A percentile compares a stretch with the other conserved stretches of the same genome.
phyloP scores from a whole-genome alignment of 2,113 vertebrate genomes.

The Etheostoma spectabile region DNA sequence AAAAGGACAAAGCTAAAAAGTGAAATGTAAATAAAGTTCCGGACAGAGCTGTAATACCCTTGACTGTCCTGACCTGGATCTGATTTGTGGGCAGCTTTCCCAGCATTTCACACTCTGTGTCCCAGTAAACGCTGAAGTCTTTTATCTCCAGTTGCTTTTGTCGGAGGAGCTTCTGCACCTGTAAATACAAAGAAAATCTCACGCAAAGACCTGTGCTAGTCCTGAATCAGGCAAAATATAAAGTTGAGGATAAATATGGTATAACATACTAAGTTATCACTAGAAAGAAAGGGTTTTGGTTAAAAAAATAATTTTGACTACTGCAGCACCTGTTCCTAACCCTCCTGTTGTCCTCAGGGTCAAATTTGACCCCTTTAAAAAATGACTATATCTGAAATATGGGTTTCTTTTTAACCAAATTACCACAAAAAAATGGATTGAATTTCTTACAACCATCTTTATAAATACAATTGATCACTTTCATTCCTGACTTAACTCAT shows the following conservation, averaged over 20 bases:
- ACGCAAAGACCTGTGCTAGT: neutral
- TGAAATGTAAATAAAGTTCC: too few species aligned
- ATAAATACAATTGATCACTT: too few species aligned
- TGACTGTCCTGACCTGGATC: slow-evolving; percentile 87
- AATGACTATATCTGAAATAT: too few species aligned
- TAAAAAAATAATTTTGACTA: neutral
- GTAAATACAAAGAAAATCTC: slow-evolving; percentile 26
- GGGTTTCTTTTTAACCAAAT: too few species aligned
- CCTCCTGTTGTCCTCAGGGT: too few species aligned
- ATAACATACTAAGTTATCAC: neutral
- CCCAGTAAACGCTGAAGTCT: slow-evolving; percentile 97
- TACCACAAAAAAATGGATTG: too few species aligned
- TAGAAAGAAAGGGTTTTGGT: neutral
- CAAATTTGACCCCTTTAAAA: too few species aligned
- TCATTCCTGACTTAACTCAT: too few species aligned
- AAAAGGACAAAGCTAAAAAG: too few species aligned
- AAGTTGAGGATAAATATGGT: neutral
- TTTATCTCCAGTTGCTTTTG: slow-evolving; percentile 95
- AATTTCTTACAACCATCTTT: too few species aligned
- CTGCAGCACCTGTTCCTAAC: too few species aligned
- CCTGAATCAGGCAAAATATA: neutral
- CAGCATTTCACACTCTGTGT: slow-evolving; percentile 89
- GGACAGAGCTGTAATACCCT: neutral
- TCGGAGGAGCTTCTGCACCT: slow-evolving; percentile 91
- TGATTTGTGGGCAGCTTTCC: slow-evolving; percentile 89